Conservation (phyloP, 2,113 vertebrate species). For the Zosterops japonicus region DNA sequence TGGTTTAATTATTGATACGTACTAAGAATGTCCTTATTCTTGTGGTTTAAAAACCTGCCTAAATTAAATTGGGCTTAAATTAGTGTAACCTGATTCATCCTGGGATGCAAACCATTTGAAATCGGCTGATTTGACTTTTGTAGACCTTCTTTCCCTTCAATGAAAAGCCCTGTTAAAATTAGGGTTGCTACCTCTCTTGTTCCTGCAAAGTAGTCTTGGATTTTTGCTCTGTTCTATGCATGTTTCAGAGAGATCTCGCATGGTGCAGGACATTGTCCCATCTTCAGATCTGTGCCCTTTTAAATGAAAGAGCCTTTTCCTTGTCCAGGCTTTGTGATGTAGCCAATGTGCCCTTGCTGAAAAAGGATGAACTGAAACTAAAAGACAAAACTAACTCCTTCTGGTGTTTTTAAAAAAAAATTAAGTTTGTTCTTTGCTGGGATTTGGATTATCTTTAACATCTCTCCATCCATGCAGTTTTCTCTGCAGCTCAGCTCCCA, state of each 20-base stretch:
- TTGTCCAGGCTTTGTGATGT: background rate
- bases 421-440: background rate
- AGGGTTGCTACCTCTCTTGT: constrained; percentile 69
- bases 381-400: background rate
- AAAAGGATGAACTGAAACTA: background rate
- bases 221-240: constrained; percentile 52
- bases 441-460: background rate
- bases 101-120: constrained; percentile 81
- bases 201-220: constrained; percentile 57
- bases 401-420: background rate
- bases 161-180: constrained; percentile 76
- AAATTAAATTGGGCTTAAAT: constrained; percentile 84
- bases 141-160: constrained; percentile 71
- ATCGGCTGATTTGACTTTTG: constrained; percentile 78
- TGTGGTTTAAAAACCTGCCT: constrained; percentile 83
- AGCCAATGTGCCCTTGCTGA: background rate
- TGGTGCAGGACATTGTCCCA: background rate
- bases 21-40: constrained; percentile 84
- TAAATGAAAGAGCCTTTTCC: constrained; percentile 17
- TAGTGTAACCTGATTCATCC: constrained; percentile 77
- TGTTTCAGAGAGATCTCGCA: background rate
- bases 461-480: background rate
- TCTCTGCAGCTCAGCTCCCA: background rate
- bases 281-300: constrained; percentile 25
- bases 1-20: constrained; percentile 86